These are phyloP conservation scores for Barbus barbus DNA, from an alignment of 2,113 vertebrate genomes.

Conservation along the genomic window DNA sequence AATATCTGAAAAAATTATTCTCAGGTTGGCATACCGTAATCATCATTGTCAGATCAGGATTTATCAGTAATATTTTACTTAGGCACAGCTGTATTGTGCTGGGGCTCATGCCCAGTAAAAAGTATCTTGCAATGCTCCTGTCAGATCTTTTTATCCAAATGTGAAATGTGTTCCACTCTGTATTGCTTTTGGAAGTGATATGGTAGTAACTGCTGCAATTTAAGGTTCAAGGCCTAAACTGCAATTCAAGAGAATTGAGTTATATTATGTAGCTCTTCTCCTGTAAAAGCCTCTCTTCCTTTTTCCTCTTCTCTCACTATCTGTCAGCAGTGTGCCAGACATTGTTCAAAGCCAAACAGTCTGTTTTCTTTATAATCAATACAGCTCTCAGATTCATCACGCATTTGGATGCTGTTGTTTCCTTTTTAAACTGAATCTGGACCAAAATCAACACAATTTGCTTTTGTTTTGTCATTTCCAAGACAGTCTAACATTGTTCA, in stretches of 20 bases:
- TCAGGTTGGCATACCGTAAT: too few relatives aligned
- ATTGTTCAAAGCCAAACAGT: slow-evolving; percentile 11
- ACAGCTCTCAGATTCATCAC: neutral
- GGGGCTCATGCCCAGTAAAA: too few relatives aligned
- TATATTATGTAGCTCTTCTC: neutral
- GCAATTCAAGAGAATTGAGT: neutral
- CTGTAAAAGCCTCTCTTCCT: neutral
- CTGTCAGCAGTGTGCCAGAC: slow-evolving; percentile 1
- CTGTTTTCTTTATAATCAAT: slow-evolving; percentile 36
- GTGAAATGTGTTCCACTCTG: too few relatives aligned
- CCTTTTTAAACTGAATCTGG: neutral
- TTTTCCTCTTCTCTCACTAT: neutral
- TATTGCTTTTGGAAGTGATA: too few relatives aligned
- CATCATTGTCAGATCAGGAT: too few relatives aligned
- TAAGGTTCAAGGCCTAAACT: neutral
- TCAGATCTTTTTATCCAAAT: too few relatives aligned
- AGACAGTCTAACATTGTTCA: neutral
- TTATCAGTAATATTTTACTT: too few relatives aligned
- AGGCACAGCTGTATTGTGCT: too few relatives aligned
- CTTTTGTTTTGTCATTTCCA: slow-evolving; percentile 20
- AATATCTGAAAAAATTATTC: too few relatives aligned
- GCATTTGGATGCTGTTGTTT: slow-evolving; percentile 16
- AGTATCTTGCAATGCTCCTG: too few relatives aligned
- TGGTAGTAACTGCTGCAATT: too few relatives aligned
- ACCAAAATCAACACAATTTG: slow-evolving; percentile 33